Evolutionary conservation across 30 jellyfish, hydroid and myxozoan genomes (phyloP).

Genomic region (Pelagia noctiluca): DNA sequence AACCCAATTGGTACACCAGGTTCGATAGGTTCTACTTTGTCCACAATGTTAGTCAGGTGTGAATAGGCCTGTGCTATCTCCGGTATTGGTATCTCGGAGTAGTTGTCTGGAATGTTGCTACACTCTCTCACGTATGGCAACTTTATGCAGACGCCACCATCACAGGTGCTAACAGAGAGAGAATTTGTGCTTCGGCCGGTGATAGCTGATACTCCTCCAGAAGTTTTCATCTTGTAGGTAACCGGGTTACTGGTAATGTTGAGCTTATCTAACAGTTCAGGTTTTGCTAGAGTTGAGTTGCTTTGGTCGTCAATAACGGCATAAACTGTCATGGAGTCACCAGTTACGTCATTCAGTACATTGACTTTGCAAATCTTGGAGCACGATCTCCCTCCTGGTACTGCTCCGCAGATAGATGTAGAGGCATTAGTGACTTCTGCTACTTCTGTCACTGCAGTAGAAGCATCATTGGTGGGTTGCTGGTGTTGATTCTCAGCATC

Average conservation of each 20-base stretch:
- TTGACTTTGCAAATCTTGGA: constrained; percentile 48
- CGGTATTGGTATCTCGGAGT: constrained; percentile 43
- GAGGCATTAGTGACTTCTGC: constrained; percentile 45
- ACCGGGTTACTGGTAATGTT: constrained; percentile 6
- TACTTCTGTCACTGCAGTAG: constrained; percentile 16
- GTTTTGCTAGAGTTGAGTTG: constrained; percentile 44
- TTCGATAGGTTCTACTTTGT: constrained; percentile 27
- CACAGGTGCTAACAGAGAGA: constrained; percentile 15
- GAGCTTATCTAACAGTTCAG: constrained; percentile 42
- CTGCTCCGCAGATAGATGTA: constrained; percentile 25
- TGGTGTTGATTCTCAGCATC: constrained; percentile 14
- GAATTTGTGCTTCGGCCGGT: constrained; percentile 37
- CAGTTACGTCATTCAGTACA: constrained; percentile 20
- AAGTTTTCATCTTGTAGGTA: constrained; percentile 34
- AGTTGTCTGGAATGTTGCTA: constrained; percentile 37
- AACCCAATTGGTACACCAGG: constrained; percentile 36
- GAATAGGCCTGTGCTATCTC: constrained; percentile 34
- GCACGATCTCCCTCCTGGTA: constrained; percentile 60
- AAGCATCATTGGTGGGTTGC: constrained; percentile 4
- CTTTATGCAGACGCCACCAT: constrained; percentile 5
- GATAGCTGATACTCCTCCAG: constrained; percentile 23
- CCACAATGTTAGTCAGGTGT: constrained; percentile 31
- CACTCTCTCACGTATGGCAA: constrained; percentile 52
- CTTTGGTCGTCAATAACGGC: constrained; percentile 48
- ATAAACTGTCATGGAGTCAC: constrained; percentile 19